Base-by-base conservation (phyloP, 1,140 invertebrate species). In the Meloidogyne chitwoodi region DNA sequence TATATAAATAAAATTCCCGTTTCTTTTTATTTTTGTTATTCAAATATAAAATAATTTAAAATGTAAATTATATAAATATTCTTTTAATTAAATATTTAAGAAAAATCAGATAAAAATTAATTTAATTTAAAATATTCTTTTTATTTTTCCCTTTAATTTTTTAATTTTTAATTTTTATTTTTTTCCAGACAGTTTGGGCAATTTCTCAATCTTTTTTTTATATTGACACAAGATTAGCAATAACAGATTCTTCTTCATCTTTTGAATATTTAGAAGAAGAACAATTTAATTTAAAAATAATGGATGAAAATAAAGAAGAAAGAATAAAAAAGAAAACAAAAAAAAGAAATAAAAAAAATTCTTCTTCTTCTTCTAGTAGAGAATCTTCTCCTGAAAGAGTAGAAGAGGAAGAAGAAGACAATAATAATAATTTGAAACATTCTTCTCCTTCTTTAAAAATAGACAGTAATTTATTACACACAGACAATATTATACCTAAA, bases 401-500 rank as follows among this genome's bases (percentile, higher is more conserved):
- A 16, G 11, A 22, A 4, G 64, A 31, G 10, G 34, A 38, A 38
- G 10, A 38, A n/a, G n/a, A n/a, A n/a, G n/a, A n/a, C n/a, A n/a
- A n/a, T n/a, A n/a, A n/a, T n/a, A n/a, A n/a, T n/a, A n/a, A n/a
- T n/a, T n/a, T n/a, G n/a, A n/a, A n/a, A n/a, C n/a, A n/a, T n/a
- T n/a, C n/a, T n/a, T n/a, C n/a, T n/a, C 44, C 71, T 61, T 48
- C 44, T 48, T 34, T 73, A 31, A 73, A 73, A 63, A 73, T 73
- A 19, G 71, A 73, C 71, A 73, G 38, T 22, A 71, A 77, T 65
- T 48, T 78, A 31, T 64, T 78, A 19, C 67, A 68, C 22, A 78
- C 77, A 24, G 77, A 78, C 76, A 68, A n/a, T n/a, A n/a, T 29
- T n/a, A 78, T 78, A 29, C 77, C 77, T 5, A 38, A 56, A 38